Base-by-base conservation (phyloP, 2,888 invertebrate genomes). In the Parnassius orleans region DNA sequence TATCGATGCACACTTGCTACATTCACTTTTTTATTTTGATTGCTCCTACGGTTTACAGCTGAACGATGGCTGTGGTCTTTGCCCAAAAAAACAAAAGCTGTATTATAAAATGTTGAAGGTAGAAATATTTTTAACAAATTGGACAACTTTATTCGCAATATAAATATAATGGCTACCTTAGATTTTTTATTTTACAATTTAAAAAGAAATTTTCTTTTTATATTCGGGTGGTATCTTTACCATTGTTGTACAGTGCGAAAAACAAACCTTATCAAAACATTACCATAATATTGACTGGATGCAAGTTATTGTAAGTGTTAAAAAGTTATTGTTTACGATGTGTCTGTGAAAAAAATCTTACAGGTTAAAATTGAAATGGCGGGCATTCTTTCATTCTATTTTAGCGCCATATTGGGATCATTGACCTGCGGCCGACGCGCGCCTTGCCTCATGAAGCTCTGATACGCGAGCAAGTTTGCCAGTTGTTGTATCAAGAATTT, bases 381-480 rank as follows among this genome's bases (percentile, higher is more conserved):
- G 86, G 81, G 86, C 86, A 87, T 87, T 86, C 86, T 86, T 83
- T 80, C 76, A 84, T 84, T 89, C 90, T 90, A 90, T 90, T 90
- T 89, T 84, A 83, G 84, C 88, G 87, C 88, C 86, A 86, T 88
- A 77, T 87, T 84, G 83, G 75, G 90, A 79, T 76, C 84, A 76
- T 74, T 83, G 88, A 87, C 83, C 89, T 72, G 77, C 50, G 70
- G 81, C 78, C 79, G 76, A 81, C 82, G 82, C 79, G 79, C 66
- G 65, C 63, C 51, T 51, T 50, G 59, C 57, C 48, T 24, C 53
- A 57, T 51, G 57, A 42, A 53, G 57, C 53, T 53, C 42, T 19
- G 43, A 24, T 48, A 51, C 33, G 14, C 59, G 53, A 15, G 14
- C 53, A 53, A 50, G 48, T 58, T 58, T 51, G 62, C 62, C 58